phyloP scores from a whole-genome alignment of 2,888 invertebrate species.

The Meteorus colon region DNA sequence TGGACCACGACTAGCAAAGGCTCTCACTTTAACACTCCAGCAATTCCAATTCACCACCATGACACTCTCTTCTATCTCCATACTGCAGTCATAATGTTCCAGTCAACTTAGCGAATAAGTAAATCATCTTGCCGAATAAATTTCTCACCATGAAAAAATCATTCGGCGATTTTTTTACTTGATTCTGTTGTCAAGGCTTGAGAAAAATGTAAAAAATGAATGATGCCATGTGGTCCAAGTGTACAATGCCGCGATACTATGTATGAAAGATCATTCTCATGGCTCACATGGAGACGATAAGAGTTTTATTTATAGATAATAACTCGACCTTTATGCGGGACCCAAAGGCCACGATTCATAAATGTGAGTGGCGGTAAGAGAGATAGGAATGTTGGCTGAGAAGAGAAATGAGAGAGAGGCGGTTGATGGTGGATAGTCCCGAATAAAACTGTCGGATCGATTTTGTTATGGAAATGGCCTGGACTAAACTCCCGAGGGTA shows the following conservation, averaged over 20 bases:
- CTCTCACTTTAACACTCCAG: background rate
- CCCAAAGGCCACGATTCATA: slow-evolving; percentile 29
- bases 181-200: background rate
- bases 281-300: slow-evolving; percentile 5
- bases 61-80: slow-evolving; percentile 8
- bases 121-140: background rate
- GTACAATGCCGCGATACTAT: background rate
- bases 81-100: background rate
- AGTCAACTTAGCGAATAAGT: background rate
- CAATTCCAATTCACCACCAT: slow-evolving; percentile 10
- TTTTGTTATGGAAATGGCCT: slow-evolving; percentile 57
- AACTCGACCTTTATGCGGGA: slow-evolving; percentile 20
- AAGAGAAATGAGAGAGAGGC: background rate
- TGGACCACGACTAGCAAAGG: slow-evolving; percentile 20
- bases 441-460: slow-evolving; percentile 53
- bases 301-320: slow-evolving; percentile 14
- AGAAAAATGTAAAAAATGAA: background rate
- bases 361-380: background rate
- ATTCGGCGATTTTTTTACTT: background rate
- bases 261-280: background rate
- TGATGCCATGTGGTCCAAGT: background rate
- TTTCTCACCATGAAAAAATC: background rate
- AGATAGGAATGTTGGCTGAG: slow-evolving; percentile 5
- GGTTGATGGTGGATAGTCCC: slow-evolving; percentile 17
- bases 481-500: slow-evolving; percentile 50